Conservation (phyloP, 1,140 invertebrate genomes). For the Scaptomyza montana region DNA sequence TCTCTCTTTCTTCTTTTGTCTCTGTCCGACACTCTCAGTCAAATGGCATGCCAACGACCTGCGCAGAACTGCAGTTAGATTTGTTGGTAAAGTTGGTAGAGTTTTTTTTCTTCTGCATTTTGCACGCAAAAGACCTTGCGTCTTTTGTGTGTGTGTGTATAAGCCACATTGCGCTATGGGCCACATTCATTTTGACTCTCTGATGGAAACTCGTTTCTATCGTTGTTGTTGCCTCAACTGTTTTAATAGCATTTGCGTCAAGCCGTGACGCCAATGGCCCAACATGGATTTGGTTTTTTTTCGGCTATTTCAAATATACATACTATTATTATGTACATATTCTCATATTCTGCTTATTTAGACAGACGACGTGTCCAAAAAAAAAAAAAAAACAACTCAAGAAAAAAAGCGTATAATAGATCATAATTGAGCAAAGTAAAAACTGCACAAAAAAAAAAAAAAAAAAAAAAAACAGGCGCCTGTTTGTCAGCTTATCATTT, state of each 20-base stretch:
- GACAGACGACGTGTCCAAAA: slow-evolving; percentile 40
- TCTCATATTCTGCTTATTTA: slow-evolving; percentile 38
- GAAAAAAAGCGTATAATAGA: slow-evolving; percentile 43
- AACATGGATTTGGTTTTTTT: slow-evolving; percentile 68
- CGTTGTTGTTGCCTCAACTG: slow-evolving; percentile 60
- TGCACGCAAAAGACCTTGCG: slow-evolving; percentile 79
- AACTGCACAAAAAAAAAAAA: slow-evolving; percentile 15
- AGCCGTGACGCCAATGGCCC: slow-evolving; percentile 55
- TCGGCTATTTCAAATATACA: not conserved
- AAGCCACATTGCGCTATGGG: slow-evolving; percentile 39
- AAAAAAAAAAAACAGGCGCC: slow-evolving; percentile 23
- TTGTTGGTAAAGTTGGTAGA: slow-evolving; percentile 27
- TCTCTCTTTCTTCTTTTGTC: slow-evolving; percentile 11
- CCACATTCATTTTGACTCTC: slow-evolving; percentile 50
- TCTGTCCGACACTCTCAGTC: slow-evolving; percentile 22
- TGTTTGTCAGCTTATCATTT: too few species aligned
- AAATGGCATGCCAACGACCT: slow-evolving; percentile 73
- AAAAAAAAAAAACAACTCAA: slow-evolving; percentile 62
- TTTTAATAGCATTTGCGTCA: slow-evolving; percentile 69
- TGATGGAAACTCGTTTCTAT: slow-evolving; percentile 60
- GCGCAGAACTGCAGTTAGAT: slow-evolving; percentile 80
- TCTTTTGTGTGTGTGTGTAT: slow-evolving; percentile 35
- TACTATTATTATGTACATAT: slow-evolving; percentile 11
- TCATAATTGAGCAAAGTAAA: slow-evolving; percentile 30
- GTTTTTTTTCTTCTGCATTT: slow-evolving; percentile 48